Evolutionary conservation across 2,888 invertebrate genomes (phyloP).

Genomic region (Orgyia antiqua): DNA sequence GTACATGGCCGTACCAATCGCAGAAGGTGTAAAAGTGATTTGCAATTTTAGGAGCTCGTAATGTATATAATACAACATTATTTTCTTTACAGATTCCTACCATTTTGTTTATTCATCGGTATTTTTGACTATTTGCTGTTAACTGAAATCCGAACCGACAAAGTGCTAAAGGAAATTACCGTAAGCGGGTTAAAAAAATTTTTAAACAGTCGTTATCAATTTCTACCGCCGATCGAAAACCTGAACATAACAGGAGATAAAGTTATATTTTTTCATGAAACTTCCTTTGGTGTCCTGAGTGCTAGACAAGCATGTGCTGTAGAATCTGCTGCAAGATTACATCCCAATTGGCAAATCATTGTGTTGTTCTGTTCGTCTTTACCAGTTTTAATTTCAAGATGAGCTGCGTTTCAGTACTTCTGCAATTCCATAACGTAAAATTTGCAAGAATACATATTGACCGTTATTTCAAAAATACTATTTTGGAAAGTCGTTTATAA

Average conservation of each 20-base stretch:
- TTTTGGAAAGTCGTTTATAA: neutral
- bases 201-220: no score
- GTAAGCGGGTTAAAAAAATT: no score
- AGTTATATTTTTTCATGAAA: conserved; percentile 81
- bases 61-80: no score
- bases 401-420: neutral
- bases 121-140: neutral
- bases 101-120: no score
- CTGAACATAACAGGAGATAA: neutral
- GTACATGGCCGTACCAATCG: no score
- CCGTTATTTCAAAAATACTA: conserved; percentile 8
- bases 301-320: conserved; percentile 23
- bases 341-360: conserved; percentile 46
- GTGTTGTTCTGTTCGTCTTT: conserved; percentile 2
- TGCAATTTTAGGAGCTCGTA: no score
- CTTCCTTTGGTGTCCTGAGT: conserved; percentile 73
- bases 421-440: neutral
- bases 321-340: conserved; percentile 22
- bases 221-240: no score
- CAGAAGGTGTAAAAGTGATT: no score
- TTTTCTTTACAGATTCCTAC: no score
- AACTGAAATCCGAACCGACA: no score
- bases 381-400: neutral
- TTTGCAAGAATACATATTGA: conserved; percentile 7
- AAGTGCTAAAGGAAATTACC: no score